Conservation (phyloP, 2,888 invertebrate genomes). For the Trachelus stipa region DNA sequence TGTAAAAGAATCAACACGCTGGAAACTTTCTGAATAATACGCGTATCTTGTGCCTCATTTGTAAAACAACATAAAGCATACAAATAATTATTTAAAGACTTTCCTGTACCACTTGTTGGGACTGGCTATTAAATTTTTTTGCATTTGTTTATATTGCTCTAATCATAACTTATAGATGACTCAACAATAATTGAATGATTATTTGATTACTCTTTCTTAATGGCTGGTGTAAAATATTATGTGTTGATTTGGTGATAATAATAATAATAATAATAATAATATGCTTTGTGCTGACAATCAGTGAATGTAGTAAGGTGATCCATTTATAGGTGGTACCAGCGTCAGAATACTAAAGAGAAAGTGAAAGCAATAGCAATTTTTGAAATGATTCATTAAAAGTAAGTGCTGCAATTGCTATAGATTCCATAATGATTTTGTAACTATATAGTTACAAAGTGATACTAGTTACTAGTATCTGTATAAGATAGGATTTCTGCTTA, state of each 20-base stretch:
- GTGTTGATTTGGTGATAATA: neutral
- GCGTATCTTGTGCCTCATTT: neutral
- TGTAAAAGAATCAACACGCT: constrained; percentile 1
- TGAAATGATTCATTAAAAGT: constrained; percentile 13
- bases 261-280: neutral
- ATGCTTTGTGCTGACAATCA: constrained; percentile 2
- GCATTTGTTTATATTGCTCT: neutral
- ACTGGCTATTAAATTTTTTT: neutral
- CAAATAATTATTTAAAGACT: neutral
- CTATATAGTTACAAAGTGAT: neutral
- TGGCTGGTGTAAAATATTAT: neutral
- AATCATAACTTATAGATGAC: neutral
- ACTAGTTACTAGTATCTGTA: neutral
- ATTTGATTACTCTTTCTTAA: neutral
- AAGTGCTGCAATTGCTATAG: neutral
- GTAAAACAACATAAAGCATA: neutral
- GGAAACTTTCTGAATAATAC: neutral
- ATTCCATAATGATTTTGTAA: neutral
- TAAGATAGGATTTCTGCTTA: constrained; percentile 14
- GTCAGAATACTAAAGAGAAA: constrained; percentile 17
- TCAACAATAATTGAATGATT: neutral
- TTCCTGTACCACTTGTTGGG: neutral
- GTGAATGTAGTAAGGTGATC: constrained; percentile 6
- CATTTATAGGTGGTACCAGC: neutral
- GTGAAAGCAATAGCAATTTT: constrained; percentile 22